phyloP scores from a whole-genome alignment of 2,888 invertebrate genomes.

The Drosophila flavopinicola region DNA sequence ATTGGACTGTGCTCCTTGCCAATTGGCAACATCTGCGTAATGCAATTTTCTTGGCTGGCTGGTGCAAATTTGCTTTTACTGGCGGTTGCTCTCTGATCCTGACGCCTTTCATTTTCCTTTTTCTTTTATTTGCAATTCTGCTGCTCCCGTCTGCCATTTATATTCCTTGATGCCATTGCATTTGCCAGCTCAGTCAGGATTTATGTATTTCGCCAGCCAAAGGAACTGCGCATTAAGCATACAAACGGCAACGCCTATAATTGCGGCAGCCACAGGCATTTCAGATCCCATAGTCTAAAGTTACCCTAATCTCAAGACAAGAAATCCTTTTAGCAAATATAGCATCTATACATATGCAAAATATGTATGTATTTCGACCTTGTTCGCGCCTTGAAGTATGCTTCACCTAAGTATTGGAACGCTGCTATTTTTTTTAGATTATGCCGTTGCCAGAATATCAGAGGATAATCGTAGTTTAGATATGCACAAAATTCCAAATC shows the following conservation, averaged over 20 bases:
- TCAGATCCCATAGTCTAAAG: too few relatives aligned
- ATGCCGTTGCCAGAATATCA: conserved; percentile 14
- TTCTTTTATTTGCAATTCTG: conserved; percentile 29
- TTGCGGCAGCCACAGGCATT: conserved; percentile 12
- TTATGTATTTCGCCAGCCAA: conserved; percentile 25
- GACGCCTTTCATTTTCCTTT: conserved; percentile 22
- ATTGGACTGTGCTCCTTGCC: conserved; percentile 15
- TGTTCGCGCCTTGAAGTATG: conserved; percentile 40
- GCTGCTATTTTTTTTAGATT: conserved; percentile 12
- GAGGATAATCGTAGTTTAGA: conserved; percentile 70
- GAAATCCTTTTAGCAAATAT: background rate
- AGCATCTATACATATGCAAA: background rate
- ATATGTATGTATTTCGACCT: background rate
- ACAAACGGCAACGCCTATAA: conserved; percentile 49
- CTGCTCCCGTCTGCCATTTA: conserved; percentile 37
- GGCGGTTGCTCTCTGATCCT: conserved; percentile 26
- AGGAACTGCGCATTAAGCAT: conserved; percentile 34
- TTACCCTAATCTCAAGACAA: background rate
- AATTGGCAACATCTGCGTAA: conserved; percentile 78
- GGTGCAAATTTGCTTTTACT: conserved; percentile 50
- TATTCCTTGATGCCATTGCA: conserved; percentile 46
- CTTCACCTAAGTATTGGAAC: conserved; percentile 1
- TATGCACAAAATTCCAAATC: conserved; percentile 58
- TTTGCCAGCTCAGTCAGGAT: conserved; percentile 35
- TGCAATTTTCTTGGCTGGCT: conserved; percentile 71